These are phyloP conservation scores for Zaprionus kolodkinae DNA, from an alignment of 1,140 invertebrate species.

Conservation along the genomic window DNA sequence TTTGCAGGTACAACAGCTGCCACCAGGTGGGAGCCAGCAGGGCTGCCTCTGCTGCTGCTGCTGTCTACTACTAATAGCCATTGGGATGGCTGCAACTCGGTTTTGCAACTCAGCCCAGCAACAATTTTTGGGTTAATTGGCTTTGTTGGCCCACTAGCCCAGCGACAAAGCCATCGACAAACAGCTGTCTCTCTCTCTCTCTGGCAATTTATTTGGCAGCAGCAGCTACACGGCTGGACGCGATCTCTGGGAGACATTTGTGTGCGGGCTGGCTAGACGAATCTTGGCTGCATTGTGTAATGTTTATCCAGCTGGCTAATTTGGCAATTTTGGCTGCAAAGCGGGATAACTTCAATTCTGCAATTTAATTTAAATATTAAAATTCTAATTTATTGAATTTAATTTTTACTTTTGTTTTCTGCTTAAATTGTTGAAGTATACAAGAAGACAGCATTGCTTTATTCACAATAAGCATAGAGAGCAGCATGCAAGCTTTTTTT, in stretches of 20 bases:
- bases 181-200: slow-evolving; percentile 30
- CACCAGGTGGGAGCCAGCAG: slow-evolving; percentile 33
- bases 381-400: neutral
- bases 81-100: slow-evolving; percentile 19
- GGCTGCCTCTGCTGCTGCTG: slow-evolving; percentile 7
- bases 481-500: neutral
- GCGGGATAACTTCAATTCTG: neutral
- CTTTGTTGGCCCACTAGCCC: slow-evolving; percentile 42
- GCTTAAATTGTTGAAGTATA: neutral
- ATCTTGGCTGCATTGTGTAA: slow-evolving; percentile 14
- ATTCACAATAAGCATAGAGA: neutral
- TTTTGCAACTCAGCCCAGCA: slow-evolving; percentile 33
- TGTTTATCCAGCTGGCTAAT: slow-evolving; percentile 6
- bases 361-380: neutral
- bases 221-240: neutral
- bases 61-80: slow-evolving; percentile 30
- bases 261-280: slow-evolving; percentile 2
- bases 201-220: slow-evolving; percentile 29
- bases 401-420: neutral
- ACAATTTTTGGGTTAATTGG: slow-evolving; percentile 49
- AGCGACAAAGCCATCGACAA: slow-evolving; percentile 10
- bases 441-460: too few species aligned
- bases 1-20: slow-evolving; percentile 25
- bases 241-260: slow-evolving; percentile 31
- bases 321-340: neutral